These are phyloP conservation scores for Julus scandinavius DNA, from an alignment of 2,888 invertebrate genomes.

Conservation along the genomic window DNA sequence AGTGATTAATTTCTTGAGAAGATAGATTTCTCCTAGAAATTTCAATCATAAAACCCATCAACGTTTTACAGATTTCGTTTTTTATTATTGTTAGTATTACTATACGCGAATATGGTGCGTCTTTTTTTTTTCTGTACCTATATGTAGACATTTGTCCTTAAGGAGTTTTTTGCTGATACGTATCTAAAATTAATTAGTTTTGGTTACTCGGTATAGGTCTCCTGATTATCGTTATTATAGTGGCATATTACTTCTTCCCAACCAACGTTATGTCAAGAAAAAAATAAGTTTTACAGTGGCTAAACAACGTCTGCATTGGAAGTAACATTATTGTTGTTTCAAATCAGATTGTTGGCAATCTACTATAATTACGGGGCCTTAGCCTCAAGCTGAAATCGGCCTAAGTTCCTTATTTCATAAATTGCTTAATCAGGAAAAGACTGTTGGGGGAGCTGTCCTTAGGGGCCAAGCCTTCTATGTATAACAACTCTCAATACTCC, in stretches of 20 bases:
- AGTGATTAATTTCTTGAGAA: slow-evolving; percentile 30
- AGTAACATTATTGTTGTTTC: not conserved
- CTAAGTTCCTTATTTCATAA: not conserved
- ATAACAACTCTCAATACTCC: not conserved
- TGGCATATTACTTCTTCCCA: not conserved
- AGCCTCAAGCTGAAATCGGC: not conserved
- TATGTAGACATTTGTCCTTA: not conserved
- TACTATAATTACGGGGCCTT: not conserved
- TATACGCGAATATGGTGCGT: not conserved
- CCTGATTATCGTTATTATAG: not conserved
- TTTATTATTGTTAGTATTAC: not conserved
- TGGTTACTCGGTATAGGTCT: not conserved
- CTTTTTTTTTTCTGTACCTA: not conserved
- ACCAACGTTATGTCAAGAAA: not conserved
- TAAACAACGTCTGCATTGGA: not conserved
- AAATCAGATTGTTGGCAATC: not conserved
- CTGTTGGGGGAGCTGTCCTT: not conserved
- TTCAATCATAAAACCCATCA: slow-evolving; percentile 28
- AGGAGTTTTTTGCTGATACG: not conserved
- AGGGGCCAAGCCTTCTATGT: not conserved
- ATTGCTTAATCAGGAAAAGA: slow-evolving; percentile 8
- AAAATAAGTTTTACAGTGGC: not conserved
- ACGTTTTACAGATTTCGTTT: not conserved
- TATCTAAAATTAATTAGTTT: slow-evolving; percentile 15
- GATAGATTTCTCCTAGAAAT: not conserved